Percentiles rank a stretch among this genome's conserved stretches.
Evolutionary conservation across 2,888 invertebrate species (phyloP).

Genomic region (Penaeus monodon): DNA sequence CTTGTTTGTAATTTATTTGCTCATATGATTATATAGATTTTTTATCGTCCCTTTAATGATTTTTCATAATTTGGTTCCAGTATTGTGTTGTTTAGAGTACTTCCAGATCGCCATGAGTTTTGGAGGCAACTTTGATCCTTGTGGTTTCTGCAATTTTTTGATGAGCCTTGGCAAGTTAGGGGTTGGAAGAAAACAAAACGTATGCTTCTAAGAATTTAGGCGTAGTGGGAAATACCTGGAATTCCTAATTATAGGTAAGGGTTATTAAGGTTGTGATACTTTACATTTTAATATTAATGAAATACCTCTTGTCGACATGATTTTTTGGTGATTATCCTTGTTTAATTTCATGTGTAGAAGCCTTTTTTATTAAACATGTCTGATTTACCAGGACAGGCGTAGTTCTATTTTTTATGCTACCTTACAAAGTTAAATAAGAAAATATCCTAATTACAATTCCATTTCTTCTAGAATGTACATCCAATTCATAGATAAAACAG

Average conservation of each 20-base stretch:
- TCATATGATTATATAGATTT: too few relatives aligned
- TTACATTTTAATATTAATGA: neutral
- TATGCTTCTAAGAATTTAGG: constrained; percentile 76
- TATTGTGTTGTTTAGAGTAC: constrained; percentile 48
- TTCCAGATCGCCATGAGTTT: constrained; percentile 74
- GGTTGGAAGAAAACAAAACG: constrained; percentile 76
- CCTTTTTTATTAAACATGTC: too few relatives aligned
- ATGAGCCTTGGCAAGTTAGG: constrained; percentile 80
- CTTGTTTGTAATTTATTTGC: too few relatives aligned
- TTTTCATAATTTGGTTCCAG: constrained; percentile 22
- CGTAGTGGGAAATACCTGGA: constrained; percentile 74
- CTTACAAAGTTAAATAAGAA: neutral
- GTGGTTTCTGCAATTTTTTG: constrained; percentile 76
- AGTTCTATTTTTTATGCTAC: too few relatives aligned
- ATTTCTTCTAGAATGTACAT: constrained; percentile 76
- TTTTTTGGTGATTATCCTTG: neutral
- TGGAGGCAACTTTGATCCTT: constrained; percentile 76
- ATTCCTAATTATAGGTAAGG: constrained; percentile 74
- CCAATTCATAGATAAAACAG: constrained; percentile 75
- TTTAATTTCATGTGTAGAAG: too few relatives aligned
- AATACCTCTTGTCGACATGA: too few relatives aligned
- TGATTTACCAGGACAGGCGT: too few relatives aligned
- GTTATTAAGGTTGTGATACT: neutral
- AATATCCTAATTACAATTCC: neutral
- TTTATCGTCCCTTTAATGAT: neutral